Base-by-base conservation (phyloP, 2,113 vertebrate species). In the Cheilinus undulatus region DNA sequence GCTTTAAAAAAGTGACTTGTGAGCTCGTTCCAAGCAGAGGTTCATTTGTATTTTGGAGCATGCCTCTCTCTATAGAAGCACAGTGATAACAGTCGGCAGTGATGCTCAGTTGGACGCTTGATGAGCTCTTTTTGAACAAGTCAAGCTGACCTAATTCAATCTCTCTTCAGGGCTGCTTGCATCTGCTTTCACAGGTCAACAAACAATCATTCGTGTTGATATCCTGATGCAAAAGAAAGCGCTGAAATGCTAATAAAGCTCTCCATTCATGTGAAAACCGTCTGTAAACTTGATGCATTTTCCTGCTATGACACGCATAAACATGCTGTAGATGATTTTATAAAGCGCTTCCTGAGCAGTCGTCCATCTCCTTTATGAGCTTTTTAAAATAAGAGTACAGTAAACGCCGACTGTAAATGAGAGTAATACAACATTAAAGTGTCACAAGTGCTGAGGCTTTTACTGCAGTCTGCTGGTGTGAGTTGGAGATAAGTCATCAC, bases 381-480 rank as follows among this genome's bases (percentile, higher is more conserved):
- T 80, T 86, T 86, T 86, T 79, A 73, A 76, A 86, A 76, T 51
- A 77, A 67, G 56, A 40, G 34, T 68, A 81, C 63, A 75, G 52
- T 87, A 85, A 88, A 84, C 23, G 32, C 51, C 28, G 71, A 83
- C 82, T 84, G 82, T 80, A 87, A 89, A 88, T 69, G 78, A 76
- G 76, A 78, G 80, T 51, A 72, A 76, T 69, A 70, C 49, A 30
- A 43, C 78, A 64, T 91, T 68, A 86, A 86, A 66, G 28, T 75
- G 87, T 88, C 87, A 81, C 24, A 17, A 48, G 42, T 5, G 69
- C 81, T n/a, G 69, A 83, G 46, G 63, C 53, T 69, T 89, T 87
- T 80, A 85, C 73, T 76, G 83, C 80, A 64, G 78, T 43, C 56
- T 60, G 77, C 40, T 66, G 76, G 28, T 74, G 76, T 10, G 73